Evolutionary conservation across 2,113 vertebrate genomes (phyloP).

Genomic region (Ameiurus melas): DNA sequence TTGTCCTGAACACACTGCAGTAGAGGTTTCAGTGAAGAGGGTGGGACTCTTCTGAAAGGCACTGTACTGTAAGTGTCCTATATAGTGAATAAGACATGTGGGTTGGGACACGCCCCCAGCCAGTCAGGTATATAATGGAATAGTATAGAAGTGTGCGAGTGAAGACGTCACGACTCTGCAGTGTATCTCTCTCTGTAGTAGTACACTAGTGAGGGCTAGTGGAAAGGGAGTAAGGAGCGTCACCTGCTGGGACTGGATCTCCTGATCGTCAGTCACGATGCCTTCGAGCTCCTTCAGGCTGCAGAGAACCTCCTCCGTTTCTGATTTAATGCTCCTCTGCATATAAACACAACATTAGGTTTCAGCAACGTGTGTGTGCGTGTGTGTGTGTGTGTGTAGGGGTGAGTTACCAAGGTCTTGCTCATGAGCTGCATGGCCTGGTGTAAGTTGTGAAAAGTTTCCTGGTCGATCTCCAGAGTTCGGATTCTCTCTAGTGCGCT

Average conservation of each 20-base stretch:
- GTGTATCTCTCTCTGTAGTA: background rate
- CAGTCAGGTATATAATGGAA: too few relatives aligned
- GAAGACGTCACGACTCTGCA: background rate
- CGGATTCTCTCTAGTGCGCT: constrained; percentile 63
- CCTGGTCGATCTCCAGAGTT: constrained; percentile 67
- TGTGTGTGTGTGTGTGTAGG: too few relatives aligned
- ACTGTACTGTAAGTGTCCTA: too few relatives aligned
- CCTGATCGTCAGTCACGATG: constrained; percentile 63
- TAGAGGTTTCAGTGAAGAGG: too few relatives aligned
- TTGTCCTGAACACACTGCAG: too few relatives aligned
- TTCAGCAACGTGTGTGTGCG: too few relatives aligned
- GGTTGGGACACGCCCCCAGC: too few relatives aligned
- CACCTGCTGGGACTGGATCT: constrained; percentile 65
- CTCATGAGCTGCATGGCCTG: constrained; percentile 62
- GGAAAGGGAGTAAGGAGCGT: background rate
- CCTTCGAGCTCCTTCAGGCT: constrained; percentile 59
- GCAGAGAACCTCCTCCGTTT: constrained; percentile 61
- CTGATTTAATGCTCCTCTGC: constrained; percentile 59
- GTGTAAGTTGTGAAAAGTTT: constrained; percentile 61
- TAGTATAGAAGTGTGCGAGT: too few relatives aligned
- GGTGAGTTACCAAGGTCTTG: background rate
- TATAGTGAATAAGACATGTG: too few relatives aligned
- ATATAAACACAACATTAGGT: background rate
- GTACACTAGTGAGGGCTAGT: background rate
- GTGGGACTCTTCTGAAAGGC: too few relatives aligned